Percentiles rank a stretch among this genome's conserved stretches.
Conservation (phyloP, 53 echinoderm and acorn worm species). For the Arbacia lixula region DNA sequence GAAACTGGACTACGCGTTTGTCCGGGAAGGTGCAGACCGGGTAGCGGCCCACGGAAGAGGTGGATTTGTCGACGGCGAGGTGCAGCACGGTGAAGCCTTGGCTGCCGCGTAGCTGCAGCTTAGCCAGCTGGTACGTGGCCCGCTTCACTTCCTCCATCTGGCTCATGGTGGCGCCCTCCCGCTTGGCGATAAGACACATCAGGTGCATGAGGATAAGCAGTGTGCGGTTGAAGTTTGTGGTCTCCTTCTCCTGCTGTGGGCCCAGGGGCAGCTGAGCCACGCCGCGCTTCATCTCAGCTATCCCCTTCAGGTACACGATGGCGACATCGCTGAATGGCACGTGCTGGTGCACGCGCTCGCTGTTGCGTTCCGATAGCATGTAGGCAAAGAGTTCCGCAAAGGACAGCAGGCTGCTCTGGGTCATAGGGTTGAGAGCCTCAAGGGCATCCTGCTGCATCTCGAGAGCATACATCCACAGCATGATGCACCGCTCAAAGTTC, state of each 20-base stretch:
- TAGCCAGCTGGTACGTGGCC: constrained; percentile 81
- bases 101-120: constrained; percentile 69
- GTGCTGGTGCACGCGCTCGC: constrained; percentile 72
- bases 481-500: constrained; percentile 93
- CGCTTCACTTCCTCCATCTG: constrained; percentile 71
- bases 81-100: constrained; percentile 78
- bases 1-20: constrained; percentile 70
- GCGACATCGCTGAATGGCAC: constrained; percentile 78
- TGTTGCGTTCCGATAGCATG: constrained; percentile 94
- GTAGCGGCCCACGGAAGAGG: constrained; percentile 95
- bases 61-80: constrained; percentile 83
- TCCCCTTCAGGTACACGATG: constrained; percentile 80
- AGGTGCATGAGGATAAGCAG: constrained; percentile 95
- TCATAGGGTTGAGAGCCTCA: constrained; percentile 98
- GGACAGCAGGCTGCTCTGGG: constrained; percentile 96
- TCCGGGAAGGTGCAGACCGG: constrained; percentile 96
- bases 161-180: constrained; percentile 53
- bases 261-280: constrained; percentile 31
- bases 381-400: constrained; percentile 98
- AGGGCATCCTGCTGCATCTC: constrained; percentile 96
- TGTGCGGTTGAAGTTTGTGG: constrained; percentile 86
- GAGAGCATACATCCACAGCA: constrained; percentile 98
- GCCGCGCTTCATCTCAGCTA: constrained; percentile 80
- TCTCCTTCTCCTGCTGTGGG: constrained; percentile 81
- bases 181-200: constrained; percentile 88